phyloP scores from a whole-genome alignment of 92 coral and sea anemone species.

The Pocillopora meandrina region DNA sequence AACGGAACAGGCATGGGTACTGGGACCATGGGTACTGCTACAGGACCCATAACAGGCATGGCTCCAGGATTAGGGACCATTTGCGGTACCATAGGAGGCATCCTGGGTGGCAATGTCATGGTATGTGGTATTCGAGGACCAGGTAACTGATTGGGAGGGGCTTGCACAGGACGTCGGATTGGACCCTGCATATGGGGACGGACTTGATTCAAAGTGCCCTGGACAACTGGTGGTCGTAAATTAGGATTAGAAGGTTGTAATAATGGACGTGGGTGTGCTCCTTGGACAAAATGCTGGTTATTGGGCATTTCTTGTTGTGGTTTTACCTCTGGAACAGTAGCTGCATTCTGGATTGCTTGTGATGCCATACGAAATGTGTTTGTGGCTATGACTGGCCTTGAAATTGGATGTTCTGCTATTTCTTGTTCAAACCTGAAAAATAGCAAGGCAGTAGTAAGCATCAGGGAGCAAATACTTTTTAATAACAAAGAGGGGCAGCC shows the following conservation, averaged over 20 bases:
- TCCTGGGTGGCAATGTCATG: constrained; percentile 34
- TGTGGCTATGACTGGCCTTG: constrained; percentile 86
- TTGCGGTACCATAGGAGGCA: constrained; percentile 38
- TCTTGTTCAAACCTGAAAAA: constrained; percentile 92
- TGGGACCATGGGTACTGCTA: constrained; percentile 63
- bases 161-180: constrained; percentile 38
- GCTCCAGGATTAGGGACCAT: constrained; percentile 39
- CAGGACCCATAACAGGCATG: constrained; percentile 57
- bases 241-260: constrained; percentile 5
- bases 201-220: constrained; percentile 15
- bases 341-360: constrained; percentile 82
- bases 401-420: constrained; percentile 83
- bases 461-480: not conserved
- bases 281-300: constrained; percentile 28
- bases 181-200: constrained; percentile 44
- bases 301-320: constrained; percentile 23
- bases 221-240: not conserved
- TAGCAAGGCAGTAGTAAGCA: not conserved
- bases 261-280: constrained; percentile 29
- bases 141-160: constrained; percentile 70
- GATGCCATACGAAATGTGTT: constrained; percentile 89
- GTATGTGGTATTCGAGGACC: constrained; percentile 72
- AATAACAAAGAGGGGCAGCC: not conserved
- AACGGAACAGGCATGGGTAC: constrained; percentile 67
- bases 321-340: constrained; percentile 38